phyloP scores from a whole-genome alignment of 2,797 vertebrate genomes.

The Sebastiscus albofasciatus region DNA sequence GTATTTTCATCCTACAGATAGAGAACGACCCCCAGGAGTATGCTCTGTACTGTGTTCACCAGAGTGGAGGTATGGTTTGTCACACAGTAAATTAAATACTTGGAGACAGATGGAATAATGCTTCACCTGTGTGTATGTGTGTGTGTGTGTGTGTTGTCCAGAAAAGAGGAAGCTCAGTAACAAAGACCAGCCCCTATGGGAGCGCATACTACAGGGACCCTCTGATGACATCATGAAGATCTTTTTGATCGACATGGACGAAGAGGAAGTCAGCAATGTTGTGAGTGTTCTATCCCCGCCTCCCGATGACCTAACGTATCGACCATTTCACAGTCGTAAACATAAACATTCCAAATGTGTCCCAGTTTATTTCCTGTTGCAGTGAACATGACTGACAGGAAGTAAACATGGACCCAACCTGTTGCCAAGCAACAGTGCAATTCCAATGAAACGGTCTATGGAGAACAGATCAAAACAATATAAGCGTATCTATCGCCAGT shows the following conservation, averaged over 20 bases:
- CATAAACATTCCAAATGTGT: no score
- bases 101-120: background rate
- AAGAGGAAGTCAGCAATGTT: slow-evolving; percentile 92
- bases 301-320: no score
- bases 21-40: slow-evolving; percentile 81
- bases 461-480: no score
- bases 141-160: slow-evolving; percentile 35
- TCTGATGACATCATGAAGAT: slow-evolving; percentile 90
- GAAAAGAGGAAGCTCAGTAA: slow-evolving; percentile 86
- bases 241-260: slow-evolving; percentile 92
- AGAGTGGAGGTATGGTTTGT: slow-evolving; percentile 70
- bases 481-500: no score
- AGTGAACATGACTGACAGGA: fast-evolving
- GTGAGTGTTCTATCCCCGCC: slow-evolving; percentile 70
- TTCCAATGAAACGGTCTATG: no score
- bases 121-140: background rate
- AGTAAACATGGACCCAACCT: no score
- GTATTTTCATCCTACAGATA: slow-evolving; percentile 55
- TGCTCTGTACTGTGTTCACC: slow-evolving; percentile 71
- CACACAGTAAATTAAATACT: background rate
- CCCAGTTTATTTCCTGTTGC: no score
- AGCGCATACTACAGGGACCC: slow-evolving; percentile 91
- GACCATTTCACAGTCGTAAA: no score
- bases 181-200: slow-evolving; percentile 88
- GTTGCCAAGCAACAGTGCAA: no score